Percentiles rank a stretch among this genome's conserved stretches.
phyloP scores from a whole-genome alignment of 2,797 vertebrate species.

The Lagocephalus sceleratus region DNA sequence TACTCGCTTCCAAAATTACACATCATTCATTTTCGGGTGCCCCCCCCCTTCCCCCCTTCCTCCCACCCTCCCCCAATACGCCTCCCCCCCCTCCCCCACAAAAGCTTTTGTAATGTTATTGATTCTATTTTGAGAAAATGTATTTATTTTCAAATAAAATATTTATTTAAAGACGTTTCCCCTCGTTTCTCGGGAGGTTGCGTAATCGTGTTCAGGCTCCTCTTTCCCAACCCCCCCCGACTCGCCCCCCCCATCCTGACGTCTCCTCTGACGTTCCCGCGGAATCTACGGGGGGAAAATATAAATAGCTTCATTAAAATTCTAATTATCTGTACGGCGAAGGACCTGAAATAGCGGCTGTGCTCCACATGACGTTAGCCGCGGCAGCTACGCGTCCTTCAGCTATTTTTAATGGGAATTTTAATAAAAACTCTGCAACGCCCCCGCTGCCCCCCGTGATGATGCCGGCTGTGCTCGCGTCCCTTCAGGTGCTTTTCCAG shows the following conservation, averaged over 20 bases:
- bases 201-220: no score
- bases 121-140: constrained; percentile 83
- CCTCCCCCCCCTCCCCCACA: background rate
- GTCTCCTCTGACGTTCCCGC: constrained; percentile 12
- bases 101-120: constrained; percentile 81
- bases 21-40: constrained; percentile 59
- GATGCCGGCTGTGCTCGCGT: no score
- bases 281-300: constrained; percentile 17
- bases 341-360: constrained; percentile 30
- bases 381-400: constrained; percentile 46
- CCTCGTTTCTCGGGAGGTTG: background rate
- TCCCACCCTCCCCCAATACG: constrained; percentile 32
- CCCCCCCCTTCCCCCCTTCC: background rate
- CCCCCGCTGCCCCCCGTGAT: no score
- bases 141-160: constrained; percentile 87
- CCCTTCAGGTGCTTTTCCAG: no score
- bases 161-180: constrained; percentile 79
- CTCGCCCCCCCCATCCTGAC: background rate
- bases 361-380: constrained; percentile 32
- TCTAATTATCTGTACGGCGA: constrained; percentile 38
- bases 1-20: constrained; percentile 66
- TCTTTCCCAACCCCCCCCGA: no score
- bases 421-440: background rate
- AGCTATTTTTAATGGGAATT: constrained; percentile 39
- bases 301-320: constrained; percentile 43